Evolutionary conservation across 2,888 invertebrate species (phyloP), one percentile per base, ranked within the genome.

Genomic region (Drosophila neutralis): DNA sequence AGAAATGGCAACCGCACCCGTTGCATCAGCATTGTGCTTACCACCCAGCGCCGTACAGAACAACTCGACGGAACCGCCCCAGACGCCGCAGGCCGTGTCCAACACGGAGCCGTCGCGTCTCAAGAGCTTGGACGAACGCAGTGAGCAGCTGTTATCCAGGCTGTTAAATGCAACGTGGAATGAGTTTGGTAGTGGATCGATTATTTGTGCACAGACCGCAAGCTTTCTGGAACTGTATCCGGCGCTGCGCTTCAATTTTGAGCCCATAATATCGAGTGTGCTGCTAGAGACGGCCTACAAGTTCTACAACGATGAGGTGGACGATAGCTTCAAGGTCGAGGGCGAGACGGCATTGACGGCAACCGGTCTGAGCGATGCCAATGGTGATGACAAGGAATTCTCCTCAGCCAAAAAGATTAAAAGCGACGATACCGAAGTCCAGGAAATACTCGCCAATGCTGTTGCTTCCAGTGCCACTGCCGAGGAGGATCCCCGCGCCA

Each of bases 151-250:
- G 76, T 94, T 96, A 56, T 95, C 95, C 2, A 94, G 95, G 87
- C 95, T 97, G 65, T 93, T 97, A 24, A 95, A 96, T 91, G 95
- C 96, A 42, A 95, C 96, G 3, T 97, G 96, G 95, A 94, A 94
- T 73, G 95, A 95, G 83, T 94, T 94, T 58, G 94, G 94, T 86
- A 93, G 94, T 83, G 95, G 95, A 92, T 90, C 89, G 70, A 94
- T 94, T 78, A 94, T 94, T 78, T 94, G 95, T 79, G 94, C 94
- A 77, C 94, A 94, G 73, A 94, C 94, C 58, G 94, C 95, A 52
- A 93, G 94, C 62, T 93, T 94, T 79, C 93, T 94, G 73, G 95
- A 94, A 91, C 94, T 94, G 83, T 94, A 94, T 87, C 92, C 93
- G 91, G 91, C 93, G 93, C 74, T 88, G 36, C 85, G 92, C 21